Conservation (phyloP, 2,113 vertebrate species). For the Takifugu bimaculatus region DNA sequence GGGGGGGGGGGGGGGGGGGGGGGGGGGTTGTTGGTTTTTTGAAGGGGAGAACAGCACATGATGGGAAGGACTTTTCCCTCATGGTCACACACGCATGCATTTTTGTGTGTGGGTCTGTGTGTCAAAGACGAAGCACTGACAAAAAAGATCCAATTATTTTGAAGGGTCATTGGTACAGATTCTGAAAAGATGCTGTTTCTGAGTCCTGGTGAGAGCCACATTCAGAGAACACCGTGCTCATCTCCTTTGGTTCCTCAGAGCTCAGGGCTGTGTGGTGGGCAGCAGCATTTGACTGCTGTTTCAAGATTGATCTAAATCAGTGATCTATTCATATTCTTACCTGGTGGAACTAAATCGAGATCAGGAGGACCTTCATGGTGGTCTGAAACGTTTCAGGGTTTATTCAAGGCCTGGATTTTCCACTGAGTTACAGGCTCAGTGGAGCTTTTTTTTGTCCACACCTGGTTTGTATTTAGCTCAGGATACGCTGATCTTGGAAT, state of each 20-base stretch:
- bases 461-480: no score
- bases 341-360: constrained; percentile 55
- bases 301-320: constrained; percentile 49
- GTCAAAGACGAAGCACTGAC: constrained; percentile 30
- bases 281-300: constrained; percentile 12
- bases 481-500: no score
- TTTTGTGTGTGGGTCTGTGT: constrained; percentile 12
- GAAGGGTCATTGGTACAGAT: constrained; percentile 55
- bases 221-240: constrained; percentile 50
- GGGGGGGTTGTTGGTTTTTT: no score
- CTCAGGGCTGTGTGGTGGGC: constrained; percentile 33
- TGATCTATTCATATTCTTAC: constrained; percentile 38
- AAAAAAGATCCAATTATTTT: constrained; percentile 57
- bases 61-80: constrained; percentile 18
- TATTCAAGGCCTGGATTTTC: no score
- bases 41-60: neutral
- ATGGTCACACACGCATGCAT: constrained; percentile 21
- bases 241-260: constrained; percentile 41
- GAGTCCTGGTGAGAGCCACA: constrained; percentile 41
- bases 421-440: no score
- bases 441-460: no score
- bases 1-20: no score
- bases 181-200: constrained; percentile 38
- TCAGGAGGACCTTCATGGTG: neutral
- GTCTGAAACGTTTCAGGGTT: no score